Base-by-base conservation (phyloP, 2,888 invertebrate genomes). In the Hemaris fuciformis region DNA sequence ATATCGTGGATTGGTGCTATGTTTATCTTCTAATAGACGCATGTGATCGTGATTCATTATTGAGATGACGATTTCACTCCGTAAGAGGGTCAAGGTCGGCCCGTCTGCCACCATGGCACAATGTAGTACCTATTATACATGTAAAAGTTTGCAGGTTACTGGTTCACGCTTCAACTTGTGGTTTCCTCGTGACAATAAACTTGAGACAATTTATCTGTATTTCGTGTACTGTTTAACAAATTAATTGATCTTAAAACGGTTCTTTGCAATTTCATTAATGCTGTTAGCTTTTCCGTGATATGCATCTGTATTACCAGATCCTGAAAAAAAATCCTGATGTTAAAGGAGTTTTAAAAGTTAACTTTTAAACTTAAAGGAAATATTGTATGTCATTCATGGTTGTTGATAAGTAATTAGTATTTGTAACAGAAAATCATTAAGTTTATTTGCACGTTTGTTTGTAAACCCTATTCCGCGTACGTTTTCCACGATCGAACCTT, bases 11-110 rank as follows among this genome's bases (percentile, higher is more conserved):
- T 10, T n/a, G 27, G 7, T 25, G 25, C 53, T 59, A 23, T 57
- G 38, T 58, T 58, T 58, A 38, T 61, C 27, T 65, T 65, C 66
- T 68, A 69, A 67, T 66, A 62, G 66, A 63, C 71, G 48, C 65
- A 60, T 46, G 66, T 62, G 56, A 48, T 70, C 46, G 34, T 61
- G 61, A 62, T 59, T 62, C 62, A 79, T 82, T 79, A 81, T 80
- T 84, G 77, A 74, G 79, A 81, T 85, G 81, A 83, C 84, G 88
- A 88, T 91, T 91, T 91, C 91, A 87, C 88, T 81, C 74, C 38
- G 64, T 71, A 88, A 81, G 75, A 78, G 66, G 89, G 91, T 87
- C 91, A 91, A 91, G 91, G 91, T 80, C 85, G 81, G 63, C 74
- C 68, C 75, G 75, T 80, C 76, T 73, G 80, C 80, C 57, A 53